Base-by-base conservation (phyloP, 2,797 vertebrate genomes). In the Miichthys miiuy region DNA sequence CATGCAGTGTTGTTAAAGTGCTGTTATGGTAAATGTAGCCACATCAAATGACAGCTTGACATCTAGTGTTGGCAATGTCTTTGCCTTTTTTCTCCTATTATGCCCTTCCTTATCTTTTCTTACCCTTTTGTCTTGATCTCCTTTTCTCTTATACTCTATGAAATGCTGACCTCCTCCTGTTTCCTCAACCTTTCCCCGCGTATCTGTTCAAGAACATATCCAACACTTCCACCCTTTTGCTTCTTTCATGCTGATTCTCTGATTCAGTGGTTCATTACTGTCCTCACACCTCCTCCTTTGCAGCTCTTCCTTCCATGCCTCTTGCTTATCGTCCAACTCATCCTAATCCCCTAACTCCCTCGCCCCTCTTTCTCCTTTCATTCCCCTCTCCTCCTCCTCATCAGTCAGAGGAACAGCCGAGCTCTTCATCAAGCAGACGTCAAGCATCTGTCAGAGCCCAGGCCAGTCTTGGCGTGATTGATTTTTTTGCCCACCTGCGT, bases 401-500 rank as follows among this genome's bases (percentile, higher is more conserved):
- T 82, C 50, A 44, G 63, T 83, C 73, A 41, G 42, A 68, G 60
- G 69, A 79, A 69, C 74, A 77, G 83, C 85, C 30, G 87, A 85
- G 80, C 77, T 87, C 85, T 92, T 91, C 88, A 92, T 93, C 91
- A 87, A 55, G 79, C 82, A 70, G 75, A 89, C 71, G 74, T 88
- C 87, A 88, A 82, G 79, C 82, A 85, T 84, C 89, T 92, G 90
- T 89, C 88, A 87, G 70, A 80, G 83, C 70, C 68, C 66, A 3
- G 80, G 63, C 83, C 75, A 13, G 86, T 83, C 79, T 85, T 20
- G 20, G 52, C 27, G 20, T 90, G 92, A 94, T 91, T 90, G 92
- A 92, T 92, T 90, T 79, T 30, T 84, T 86, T 82, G 86, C 83
- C 90, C 89, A 89, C 89, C 89, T 91, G 90, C 77, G 61, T 91